Conservation (phyloP, 1,140 invertebrate genomes). For the Bactericera cockerelli region DNA sequence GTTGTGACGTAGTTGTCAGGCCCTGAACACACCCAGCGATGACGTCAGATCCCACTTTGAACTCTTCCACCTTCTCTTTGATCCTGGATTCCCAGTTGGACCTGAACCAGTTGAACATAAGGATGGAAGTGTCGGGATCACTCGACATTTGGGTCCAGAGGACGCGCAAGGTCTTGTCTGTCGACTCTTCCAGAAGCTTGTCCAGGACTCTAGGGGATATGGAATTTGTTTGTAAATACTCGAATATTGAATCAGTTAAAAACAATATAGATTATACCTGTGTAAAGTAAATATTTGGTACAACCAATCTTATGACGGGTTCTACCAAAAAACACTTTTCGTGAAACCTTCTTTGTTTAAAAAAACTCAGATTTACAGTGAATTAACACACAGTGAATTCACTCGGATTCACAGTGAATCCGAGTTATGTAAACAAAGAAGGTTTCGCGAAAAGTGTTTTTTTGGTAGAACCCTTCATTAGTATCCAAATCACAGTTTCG, state of each 20-base stretch:
- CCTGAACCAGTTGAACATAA: neutral
- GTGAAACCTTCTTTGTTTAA: too few species aligned
- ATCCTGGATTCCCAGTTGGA: neutral
- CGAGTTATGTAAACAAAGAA: too few species aligned
- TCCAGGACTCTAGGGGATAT: neutral
- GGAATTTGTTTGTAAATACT: too few species aligned
- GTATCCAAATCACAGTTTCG: too few species aligned
- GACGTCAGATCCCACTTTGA: neutral
- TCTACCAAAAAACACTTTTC: too few species aligned
- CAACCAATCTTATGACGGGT: too few species aligned
- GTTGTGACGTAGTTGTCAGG: neutral
- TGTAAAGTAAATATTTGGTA: too few species aligned
- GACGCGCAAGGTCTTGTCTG: neutral
- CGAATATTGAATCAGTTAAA: too few species aligned
- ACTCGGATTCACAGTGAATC: too few species aligned
- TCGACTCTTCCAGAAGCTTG: neutral
- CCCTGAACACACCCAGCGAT: neutral
- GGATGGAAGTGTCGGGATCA: neutral
- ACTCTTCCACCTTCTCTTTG: neutral
- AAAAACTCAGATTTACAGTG: too few species aligned
- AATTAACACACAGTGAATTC: too few species aligned
- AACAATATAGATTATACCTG: too few species aligned
- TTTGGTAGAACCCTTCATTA: neutral
- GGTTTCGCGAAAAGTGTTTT: neutral
- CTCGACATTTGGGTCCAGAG: neutral